A percentile compares a stretch with the other conserved stretches of the same genome.
These are phyloP conservation scores for Hyppa rectilinea DNA, from an alignment of 2,888 invertebrate species.

Conservation along the genomic window DNA sequence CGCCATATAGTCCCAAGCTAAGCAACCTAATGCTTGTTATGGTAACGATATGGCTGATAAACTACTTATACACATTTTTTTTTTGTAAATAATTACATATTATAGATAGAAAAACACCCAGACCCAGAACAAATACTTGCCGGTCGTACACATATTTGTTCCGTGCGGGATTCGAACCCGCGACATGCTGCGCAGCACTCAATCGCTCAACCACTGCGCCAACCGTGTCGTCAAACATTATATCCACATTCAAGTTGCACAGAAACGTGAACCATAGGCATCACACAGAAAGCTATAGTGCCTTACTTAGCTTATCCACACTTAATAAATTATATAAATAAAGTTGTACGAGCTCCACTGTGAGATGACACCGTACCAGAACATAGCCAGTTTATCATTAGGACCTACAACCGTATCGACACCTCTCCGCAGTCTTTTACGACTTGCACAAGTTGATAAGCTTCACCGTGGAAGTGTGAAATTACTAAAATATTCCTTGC, in stretches of 20 bases:
- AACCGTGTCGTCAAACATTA: too few species aligned
- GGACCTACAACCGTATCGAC: slow-evolving; percentile 36
- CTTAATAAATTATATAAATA: slow-evolving; percentile 25
- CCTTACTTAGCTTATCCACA: not conserved
- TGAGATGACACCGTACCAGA: slow-evolving; percentile 5
- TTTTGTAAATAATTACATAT: too few species aligned
- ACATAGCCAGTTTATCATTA: slow-evolving; percentile 29
- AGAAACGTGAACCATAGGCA: not conserved
- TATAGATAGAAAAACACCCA: too few species aligned
- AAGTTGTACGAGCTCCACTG: not conserved
- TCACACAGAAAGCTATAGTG: not conserved
- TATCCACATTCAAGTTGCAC: not conserved
- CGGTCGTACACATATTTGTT: too few species aligned
- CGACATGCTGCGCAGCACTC: too few species aligned
- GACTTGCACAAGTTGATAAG: slow-evolving; percentile 54
- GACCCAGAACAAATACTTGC: too few species aligned
- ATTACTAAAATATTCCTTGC: slow-evolving; percentile 54
- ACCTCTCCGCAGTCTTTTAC: slow-evolving; percentile 52
- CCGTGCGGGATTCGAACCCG: too few species aligned
- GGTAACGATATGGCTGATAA: too few species aligned
- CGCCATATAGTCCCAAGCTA: too few species aligned
- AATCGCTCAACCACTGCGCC: too few species aligned
- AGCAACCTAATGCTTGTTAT: too few species aligned
- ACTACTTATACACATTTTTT: too few species aligned
- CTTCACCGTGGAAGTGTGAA: slow-evolving; percentile 56